A percentile compares a stretch with the other conserved stretches of the same genome.
Evolutionary conservation across 2,888 invertebrate genomes (phyloP).

Genomic region (Minunthozetes semirufus): DNA sequence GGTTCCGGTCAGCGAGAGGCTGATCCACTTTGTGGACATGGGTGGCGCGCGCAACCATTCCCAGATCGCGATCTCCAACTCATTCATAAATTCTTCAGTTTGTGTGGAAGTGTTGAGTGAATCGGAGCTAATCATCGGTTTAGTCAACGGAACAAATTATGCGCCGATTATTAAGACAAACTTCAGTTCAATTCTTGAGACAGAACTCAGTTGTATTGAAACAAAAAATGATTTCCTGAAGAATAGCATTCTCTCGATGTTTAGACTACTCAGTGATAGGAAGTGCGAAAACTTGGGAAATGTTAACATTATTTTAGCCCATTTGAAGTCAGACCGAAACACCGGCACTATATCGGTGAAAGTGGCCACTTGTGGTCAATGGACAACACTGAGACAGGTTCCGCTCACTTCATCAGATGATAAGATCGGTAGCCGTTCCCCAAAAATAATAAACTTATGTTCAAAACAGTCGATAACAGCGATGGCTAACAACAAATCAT

Average conservation of each 20-base stretch:
- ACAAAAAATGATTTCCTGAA: not conserved
- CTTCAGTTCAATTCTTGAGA: conserved; percentile 18
- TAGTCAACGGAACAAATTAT: conserved; percentile 18
- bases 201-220: not conserved
- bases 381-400: conserved; percentile 4
- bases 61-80: conserved; percentile 8
- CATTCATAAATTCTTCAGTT: conserved; percentile 16
- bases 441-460: conserved; percentile 22
- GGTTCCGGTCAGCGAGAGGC: not conserved
- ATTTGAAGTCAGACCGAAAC: not conserved
- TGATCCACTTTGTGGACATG: conserved; percentile 18
- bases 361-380: conserved; percentile 13
- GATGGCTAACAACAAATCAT: not conserved
- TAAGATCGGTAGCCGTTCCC: not conserved
- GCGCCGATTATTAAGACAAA: conserved; percentile 24
- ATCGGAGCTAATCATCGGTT: conserved; percentile 3
- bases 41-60: not conserved
- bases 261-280: conserved; percentile 1
- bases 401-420: not conserved
- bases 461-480: not conserved
- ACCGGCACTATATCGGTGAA: not conserved
- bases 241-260: conserved; percentile 9
- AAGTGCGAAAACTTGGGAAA: conserved; percentile 16
- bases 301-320: conserved; percentile 14
- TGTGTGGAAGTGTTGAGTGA: conserved; percentile 26